A percentile compares a stretch with the other conserved stretches of the same genome.
These are phyloP conservation scores for Baccha elongata DNA, from an alignment of 2,888 invertebrate species.

Conservation along the genomic window DNA sequence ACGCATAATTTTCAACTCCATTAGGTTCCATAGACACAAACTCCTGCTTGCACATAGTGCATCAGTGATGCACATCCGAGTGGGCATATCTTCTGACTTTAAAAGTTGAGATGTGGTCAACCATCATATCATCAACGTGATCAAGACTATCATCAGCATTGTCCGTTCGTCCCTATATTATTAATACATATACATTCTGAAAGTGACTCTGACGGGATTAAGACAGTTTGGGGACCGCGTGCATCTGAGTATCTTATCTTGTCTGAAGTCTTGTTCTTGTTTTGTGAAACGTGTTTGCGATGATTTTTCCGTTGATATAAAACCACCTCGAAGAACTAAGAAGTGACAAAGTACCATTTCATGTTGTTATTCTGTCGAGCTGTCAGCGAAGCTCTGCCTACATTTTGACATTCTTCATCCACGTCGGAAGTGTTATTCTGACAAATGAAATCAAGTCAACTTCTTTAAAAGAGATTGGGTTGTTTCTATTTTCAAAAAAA, in stretches of 20 bases:
- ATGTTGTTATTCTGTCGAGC: slow-evolving; percentile 33
- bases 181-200: neutral
- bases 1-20: slow-evolving; percentile 68
- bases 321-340: slow-evolving; percentile 23
- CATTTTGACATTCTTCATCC: slow-evolving; percentile 27
- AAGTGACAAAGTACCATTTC: slow-evolving; percentile 31
- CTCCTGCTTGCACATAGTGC: slow-evolving; percentile 2
- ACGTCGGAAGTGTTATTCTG: slow-evolving; percentile 15
- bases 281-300: slow-evolving; percentile 46
- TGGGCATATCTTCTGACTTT: slow-evolving; percentile 10
- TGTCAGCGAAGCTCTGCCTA: slow-evolving; percentile 36
- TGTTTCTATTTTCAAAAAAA: too few species aligned
- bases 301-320: slow-evolving; percentile 35
- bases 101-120: slow-evolving; percentile 36
- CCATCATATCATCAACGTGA: slow-evolving; percentile 45
- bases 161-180: neutral
- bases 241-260: slow-evolving; percentile 44
- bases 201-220: slow-evolving; percentile 19
- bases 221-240: slow-evolving; percentile 15
- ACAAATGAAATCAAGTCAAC: too few species aligned
- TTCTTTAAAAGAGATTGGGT: too few species aligned
- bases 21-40: slow-evolving; percentile 46
- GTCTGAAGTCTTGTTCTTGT: slow-evolving; percentile 32
- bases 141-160: slow-evolving; percentile 54
- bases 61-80: slow-evolving; percentile 1